Evolutionary conservation across 1,140 invertebrate genomes (phyloP).

Genomic region (Hylaeus anthracinus): DNA sequence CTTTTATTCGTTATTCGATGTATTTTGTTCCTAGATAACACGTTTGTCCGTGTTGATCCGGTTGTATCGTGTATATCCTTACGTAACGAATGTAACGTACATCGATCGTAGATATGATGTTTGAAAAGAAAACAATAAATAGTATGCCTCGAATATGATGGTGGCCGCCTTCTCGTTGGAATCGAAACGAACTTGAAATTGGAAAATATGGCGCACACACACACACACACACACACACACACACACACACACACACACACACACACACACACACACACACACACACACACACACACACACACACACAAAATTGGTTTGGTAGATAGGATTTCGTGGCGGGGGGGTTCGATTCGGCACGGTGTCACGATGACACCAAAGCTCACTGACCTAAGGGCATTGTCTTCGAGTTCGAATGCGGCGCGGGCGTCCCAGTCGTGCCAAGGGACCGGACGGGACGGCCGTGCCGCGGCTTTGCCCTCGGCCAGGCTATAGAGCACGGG

Average conservation of each 20-base stretch:
- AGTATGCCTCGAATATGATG: too few species aligned
- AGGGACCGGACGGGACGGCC: slow-evolving; percentile 15
- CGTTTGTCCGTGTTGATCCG: too few species aligned
- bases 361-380: slow-evolving; percentile 53
- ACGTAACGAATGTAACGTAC: not conserved
- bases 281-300: not conserved
- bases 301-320: not conserved
- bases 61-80: too few species aligned
- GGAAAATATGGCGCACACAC: not conserved
- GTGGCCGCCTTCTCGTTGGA: not conserved
- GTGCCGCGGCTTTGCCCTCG: slow-evolving; percentile 26
- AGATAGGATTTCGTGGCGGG: not conserved
- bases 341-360: slow-evolving; percentile 30
- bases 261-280: not conserved
- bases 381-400: slow-evolving; percentile 64
- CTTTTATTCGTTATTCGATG: too few species aligned
- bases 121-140: not conserved
- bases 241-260: not conserved
- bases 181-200: not conserved
- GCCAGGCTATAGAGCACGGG: slow-evolving; percentile 31
- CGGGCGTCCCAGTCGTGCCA: slow-evolving; percentile 63
- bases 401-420: slow-evolving; percentile 55
- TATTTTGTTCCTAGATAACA: too few species aligned
- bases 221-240: not conserved
- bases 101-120: not conserved